A percentile compares a stretch with the other conserved stretches of the same genome.
These are phyloP conservation scores for Tenthredo amoena DNA, from an alignment of 2,888 invertebrate genomes.

Conservation along the genomic window DNA sequence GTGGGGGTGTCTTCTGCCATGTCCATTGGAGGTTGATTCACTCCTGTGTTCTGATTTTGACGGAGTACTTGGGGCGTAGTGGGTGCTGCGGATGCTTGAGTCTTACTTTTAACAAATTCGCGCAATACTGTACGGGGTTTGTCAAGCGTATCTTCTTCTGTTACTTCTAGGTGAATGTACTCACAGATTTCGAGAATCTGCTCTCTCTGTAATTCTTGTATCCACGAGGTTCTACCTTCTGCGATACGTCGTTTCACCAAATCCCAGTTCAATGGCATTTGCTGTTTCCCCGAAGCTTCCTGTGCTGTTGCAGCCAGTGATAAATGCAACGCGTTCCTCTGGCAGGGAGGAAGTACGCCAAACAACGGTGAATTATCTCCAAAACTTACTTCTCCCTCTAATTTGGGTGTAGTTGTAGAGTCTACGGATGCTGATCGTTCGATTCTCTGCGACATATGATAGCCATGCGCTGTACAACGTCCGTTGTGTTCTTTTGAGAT, in stretches of 20 bases:
- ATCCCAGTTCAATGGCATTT: conserved; percentile 4
- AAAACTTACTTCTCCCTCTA: conserved; percentile 3
- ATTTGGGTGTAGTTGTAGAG: not conserved
- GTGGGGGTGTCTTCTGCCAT: too few relatives aligned
- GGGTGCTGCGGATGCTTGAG: too few relatives aligned
- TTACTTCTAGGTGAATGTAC: too few relatives aligned
- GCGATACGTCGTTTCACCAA: not conserved
- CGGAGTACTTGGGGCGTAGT: too few relatives aligned
- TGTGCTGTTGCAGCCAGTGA: not conserved
- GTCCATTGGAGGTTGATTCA: too few relatives aligned
- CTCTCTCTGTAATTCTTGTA: not conserved
- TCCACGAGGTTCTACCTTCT: conserved; percentile 14
- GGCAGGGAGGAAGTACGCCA: conserved; percentile 3
- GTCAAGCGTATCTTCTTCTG: too few relatives aligned
- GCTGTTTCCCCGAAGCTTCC: not conserved
- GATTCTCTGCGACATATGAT: not conserved
- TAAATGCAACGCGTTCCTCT: not conserved
- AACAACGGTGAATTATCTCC: conserved; percentile 3
- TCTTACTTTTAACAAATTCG: too few relatives aligned
- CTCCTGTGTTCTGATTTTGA: too few relatives aligned
- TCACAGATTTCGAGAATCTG: not conserved
- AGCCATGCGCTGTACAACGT: too few relatives aligned
- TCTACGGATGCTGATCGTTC: conserved; percentile 31
- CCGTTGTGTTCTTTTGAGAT: too few relatives aligned
- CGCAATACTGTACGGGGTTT: too few relatives aligned